Evolutionary conservation across 2,888 invertebrate genomes (phyloP).

Genomic region (Drosophila nigricruria): DNA sequence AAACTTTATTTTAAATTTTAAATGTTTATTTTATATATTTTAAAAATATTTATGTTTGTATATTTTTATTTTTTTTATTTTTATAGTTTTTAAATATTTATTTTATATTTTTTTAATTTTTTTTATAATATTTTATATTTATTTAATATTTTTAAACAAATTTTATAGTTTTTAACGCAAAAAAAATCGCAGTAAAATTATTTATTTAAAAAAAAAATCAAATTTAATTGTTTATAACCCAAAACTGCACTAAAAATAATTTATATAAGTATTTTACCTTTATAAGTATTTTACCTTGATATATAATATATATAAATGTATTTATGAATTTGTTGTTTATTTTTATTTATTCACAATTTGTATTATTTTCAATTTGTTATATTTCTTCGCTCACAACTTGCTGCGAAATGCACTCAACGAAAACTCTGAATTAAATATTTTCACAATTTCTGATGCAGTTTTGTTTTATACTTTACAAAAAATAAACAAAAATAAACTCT

Average conservation of each 20-base stretch:
- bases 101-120: too few species aligned
- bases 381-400: neutral
- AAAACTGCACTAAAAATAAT: neutral
- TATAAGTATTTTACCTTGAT: neutral
- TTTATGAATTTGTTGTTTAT: neutral
- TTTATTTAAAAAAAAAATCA: neutral
- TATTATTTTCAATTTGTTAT: neutral
- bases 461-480: slow-evolving; percentile 53
- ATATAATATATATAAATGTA: slow-evolving; percentile 7
- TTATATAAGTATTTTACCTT: neutral
- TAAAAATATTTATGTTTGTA: too few species aligned
- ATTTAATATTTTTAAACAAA: too few species aligned
- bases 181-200: too few species aligned
- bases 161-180: too few species aligned
- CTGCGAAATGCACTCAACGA: slow-evolving; percentile 29
- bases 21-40: neutral
- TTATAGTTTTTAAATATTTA: too few species aligned
- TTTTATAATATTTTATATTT: too few species aligned
- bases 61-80: neutral
- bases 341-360: slow-evolving; percentile 13
- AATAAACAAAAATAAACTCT: slow-evolving; percentile 5
- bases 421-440: slow-evolving; percentile 43
- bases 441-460: slow-evolving; percentile 37
- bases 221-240: too few species aligned
- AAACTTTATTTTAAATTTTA: neutral